Conservation (phyloP, 2,888 invertebrate species). For the Drosophila borealis region DNA sequence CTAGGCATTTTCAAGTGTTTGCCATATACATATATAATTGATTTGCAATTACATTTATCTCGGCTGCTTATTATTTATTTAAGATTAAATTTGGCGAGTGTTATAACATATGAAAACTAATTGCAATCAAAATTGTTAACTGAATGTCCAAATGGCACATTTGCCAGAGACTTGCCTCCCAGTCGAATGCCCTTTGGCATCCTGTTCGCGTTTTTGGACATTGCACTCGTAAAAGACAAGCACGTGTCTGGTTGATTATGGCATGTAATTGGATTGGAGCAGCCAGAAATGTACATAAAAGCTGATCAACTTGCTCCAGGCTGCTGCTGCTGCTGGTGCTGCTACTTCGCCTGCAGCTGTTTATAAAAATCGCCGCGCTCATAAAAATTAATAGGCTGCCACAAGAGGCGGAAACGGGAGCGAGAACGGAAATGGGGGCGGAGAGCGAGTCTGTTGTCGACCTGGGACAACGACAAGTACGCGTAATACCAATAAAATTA, state of each 20-base stretch:
- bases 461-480: constrained; percentile 64
- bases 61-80: too few species aligned
- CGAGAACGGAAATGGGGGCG: not conserved
- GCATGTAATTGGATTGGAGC: constrained; percentile 57
- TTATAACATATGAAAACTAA: constrained; percentile 4
- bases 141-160: constrained; percentile 15
- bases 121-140: constrained; percentile 14
- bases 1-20: too few species aligned
- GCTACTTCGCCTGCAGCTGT: constrained; percentile 15
- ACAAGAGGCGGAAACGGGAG: constrained; percentile 2
- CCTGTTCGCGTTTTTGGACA: constrained; percentile 1
- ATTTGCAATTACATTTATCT: too few species aligned
- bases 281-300: constrained; percentile 40
- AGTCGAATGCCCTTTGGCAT: constrained; percentile 4
- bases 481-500: constrained; percentile 79
- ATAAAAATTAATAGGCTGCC: constrained; percentile 65
- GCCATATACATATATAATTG: too few species aligned
- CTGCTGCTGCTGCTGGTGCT: constrained; percentile 12
- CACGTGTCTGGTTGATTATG: constrained; percentile 41
- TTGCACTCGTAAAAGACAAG: constrained; percentile 30
- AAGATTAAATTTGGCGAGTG: not conserved
- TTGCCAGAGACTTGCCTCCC: constrained; percentile 3
- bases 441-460: constrained; percentile 42
- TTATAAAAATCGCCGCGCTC: constrained; percentile 42
- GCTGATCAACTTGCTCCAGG: constrained; percentile 47